Percentiles rank a stretch among this genome's conserved stretches.
These are phyloP conservation scores for Tapera naevia DNA, from an alignment of 2,797 vertebrate species.

Conservation along the genomic window DNA sequence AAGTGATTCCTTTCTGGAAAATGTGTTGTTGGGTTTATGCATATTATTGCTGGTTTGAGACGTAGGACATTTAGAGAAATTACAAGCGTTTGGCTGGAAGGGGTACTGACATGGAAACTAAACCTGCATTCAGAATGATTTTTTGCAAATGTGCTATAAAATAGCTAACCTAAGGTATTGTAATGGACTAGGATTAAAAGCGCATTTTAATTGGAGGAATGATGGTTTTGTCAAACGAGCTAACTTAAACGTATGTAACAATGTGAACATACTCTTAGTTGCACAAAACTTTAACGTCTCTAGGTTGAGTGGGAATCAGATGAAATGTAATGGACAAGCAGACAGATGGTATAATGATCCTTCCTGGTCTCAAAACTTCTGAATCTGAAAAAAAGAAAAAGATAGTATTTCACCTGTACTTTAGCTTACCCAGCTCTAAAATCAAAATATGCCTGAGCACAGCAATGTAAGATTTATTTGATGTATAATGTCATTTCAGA, in stretches of 20 bases:
- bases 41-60: not conserved
- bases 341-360: not conserved
- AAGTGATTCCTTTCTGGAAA: not conserved
- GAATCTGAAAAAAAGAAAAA: not conserved
- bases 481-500: not conserved
- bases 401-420: not conserved
- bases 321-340: not conserved
- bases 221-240: not conserved
- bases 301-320: accelerated
- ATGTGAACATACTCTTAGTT: not conserved
- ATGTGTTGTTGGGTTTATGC: not conserved
- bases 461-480: not conserved
- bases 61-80: not conserved
- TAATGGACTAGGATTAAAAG: not conserved
- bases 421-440: not conserved
- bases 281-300: not conserved
- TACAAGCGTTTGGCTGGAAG: not conserved
- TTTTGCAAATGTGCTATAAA: not conserved
- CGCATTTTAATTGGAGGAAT: accelerated
- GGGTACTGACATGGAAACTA: not conserved
- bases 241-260: not conserved
- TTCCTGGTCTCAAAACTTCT: not conserved
- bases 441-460: not conserved
- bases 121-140: not conserved
- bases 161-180: not conserved